Evolutionary conservation across 2,113 vertebrate species (phyloP), one percentile per base, ranked within the genome.

Genomic region (Neodontobutis hainanensis): DNA sequence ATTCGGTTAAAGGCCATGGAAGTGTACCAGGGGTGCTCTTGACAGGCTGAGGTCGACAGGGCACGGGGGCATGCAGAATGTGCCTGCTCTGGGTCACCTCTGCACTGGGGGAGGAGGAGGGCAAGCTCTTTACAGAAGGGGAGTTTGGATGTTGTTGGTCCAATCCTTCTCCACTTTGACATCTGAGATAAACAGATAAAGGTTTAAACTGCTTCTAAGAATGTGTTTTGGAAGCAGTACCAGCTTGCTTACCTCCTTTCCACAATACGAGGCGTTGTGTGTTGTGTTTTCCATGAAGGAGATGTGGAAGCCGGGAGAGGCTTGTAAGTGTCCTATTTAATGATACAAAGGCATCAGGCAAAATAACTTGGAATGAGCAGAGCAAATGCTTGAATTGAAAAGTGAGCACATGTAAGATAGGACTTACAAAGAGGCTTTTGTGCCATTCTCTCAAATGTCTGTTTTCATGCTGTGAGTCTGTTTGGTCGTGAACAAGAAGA

Each of bases 31-130:
- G n/a, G 32, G 59, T 47, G 42, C 50, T 81, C 51, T 86, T 90
- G 56, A 90, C 73, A 8, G 90, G 83, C 7, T 85, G 88, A 27
- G 92, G 92, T 5, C 91, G 90, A 53, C 75, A 87, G 6, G 89
- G 90, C 2, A 91, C 72, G 0, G 90, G 89, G 5, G 83, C 36
- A 0, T 87, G 86, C 51, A 88, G 42, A 5, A 82, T 60, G 36
- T 86, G 85, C 55, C 80, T 67, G 65, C 35, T 70, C 27, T 43
- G 51, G 43, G 71, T 85, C 11, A 81, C 52, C 2, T 89, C 86
- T 32, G 49, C 68, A 4, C 65, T 0, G 2, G 57, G 3, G 1
- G 58, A 56, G 11, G 77, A 59, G 3, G 74, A 70, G 11, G 46
- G 34, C 11, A 83, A 19, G 12, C 8, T 77, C 71, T 80, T 90